A percentile compares a stretch with the other conserved stretches of the same genome.
Conservation (phyloP, 1,140 invertebrate species). For the Drosophila tani region DNA sequence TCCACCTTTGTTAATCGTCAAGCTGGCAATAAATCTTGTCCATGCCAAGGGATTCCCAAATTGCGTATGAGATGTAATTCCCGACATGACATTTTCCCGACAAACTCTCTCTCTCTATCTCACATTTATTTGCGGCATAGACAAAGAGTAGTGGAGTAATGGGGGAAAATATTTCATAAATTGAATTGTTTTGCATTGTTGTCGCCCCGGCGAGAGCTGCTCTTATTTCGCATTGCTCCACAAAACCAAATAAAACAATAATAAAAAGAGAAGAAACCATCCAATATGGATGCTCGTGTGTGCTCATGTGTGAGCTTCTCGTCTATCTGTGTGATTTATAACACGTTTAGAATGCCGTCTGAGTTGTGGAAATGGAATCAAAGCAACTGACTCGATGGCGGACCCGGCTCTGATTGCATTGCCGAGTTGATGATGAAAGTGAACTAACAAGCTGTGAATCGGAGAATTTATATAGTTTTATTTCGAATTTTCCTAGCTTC, state of each 20-base stretch:
- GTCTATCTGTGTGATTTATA: constrained; percentile 57
- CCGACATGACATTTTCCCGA: constrained; percentile 51
- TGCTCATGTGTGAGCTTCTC: constrained; percentile 3
- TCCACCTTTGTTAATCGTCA: constrained; percentile 76
- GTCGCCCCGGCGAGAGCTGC: constrained; percentile 22
- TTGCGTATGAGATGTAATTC: constrained; percentile 66
- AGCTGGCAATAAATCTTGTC: constrained; percentile 71
- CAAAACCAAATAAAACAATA: constrained; percentile 52
- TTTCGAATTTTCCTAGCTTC: not conserved
- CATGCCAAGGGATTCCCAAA: constrained; percentile 40
- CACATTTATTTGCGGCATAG: constrained; percentile 37
- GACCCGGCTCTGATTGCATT: constrained; percentile 19
- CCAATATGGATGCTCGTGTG: constrained; percentile 25
- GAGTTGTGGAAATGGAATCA: constrained; percentile 31
- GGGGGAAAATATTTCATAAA: constrained; percentile 69
- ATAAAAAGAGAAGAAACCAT: constrained; percentile 37
- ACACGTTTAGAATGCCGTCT: constrained; percentile 52
- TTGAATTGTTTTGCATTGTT: constrained; percentile 75
- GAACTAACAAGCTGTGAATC: constrained; percentile 3
- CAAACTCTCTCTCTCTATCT: constrained; percentile 35
- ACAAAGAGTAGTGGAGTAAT: constrained; percentile 16
- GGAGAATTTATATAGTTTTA: not conserved
- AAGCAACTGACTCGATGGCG: constrained; percentile 14
- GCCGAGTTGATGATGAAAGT: constrained; percentile 23
- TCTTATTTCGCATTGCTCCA: constrained; percentile 31